Base-by-base conservation (phyloP, 2,888 invertebrate genomes). In the Drosophila anomalata region DNA sequence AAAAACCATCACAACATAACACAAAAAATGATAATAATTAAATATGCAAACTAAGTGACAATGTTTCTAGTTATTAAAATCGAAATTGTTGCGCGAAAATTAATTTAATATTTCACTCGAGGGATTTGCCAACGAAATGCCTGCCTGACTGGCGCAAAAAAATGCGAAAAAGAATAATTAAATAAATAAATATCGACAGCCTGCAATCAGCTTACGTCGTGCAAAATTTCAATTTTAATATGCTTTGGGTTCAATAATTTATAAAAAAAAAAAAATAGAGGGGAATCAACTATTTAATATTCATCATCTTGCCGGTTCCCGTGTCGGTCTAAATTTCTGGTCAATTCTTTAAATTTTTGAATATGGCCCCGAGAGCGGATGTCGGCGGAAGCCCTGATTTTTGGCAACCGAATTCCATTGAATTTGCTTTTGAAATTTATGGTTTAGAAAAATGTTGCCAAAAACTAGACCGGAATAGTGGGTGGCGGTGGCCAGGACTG, bases 361-460 rank as follows among this genome's bases (percentile, higher is more conserved):
- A 76, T 63, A 62, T 31, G 20, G 46, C 26, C 46, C 17, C 17
- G 36, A 26, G 51, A 46, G 31, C 47, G 36, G 20, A 51, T 14
- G 51, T 12, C 0, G 44, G 68, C 71, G 72, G 72, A 73, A 66
- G 73, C 72, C 39, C 73, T 72, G 81, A 78, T 84, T 84, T 84
- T 83, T 83, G 82, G 82, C 84, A 83, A 78, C 73, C 75, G 77
- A 73, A 75, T 79, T 78, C 79, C 78, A 83, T 78, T 78, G 82
- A 84, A 83, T 83, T 83, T 70, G 70, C 70, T 79, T 68, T 58
- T 68, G 54, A 73, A 82, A 83, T 84, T 83, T 83, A 83, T 84
- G 73, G 72, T 57, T 78, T 83, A 67, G 70, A 78, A 81, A 79
- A 73, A 71, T 79, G 84, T 79, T 84, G 82, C 84, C 82, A 83